These are phyloP conservation scores for Enteromius radiatus DNA, from an alignment of 2,797 vertebrate species.

Conservation along the genomic window DNA sequence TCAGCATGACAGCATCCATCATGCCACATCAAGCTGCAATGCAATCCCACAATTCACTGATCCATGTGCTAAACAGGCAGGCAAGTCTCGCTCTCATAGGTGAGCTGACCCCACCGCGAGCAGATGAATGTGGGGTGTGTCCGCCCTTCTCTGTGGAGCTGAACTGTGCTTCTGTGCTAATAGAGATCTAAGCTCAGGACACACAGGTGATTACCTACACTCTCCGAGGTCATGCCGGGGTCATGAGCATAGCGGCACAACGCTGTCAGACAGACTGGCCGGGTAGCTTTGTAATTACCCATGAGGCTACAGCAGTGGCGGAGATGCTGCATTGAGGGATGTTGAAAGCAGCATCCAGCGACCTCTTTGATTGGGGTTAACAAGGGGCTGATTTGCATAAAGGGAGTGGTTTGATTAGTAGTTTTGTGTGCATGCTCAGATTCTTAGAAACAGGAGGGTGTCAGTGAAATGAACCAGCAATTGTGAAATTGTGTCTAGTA, in stretches of 20 bases:
- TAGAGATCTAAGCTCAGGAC: conserved; percentile 46
- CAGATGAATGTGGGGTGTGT: conserved; percentile 43
- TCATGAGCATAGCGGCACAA: conserved; percentile 28
- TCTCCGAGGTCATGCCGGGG: conserved; percentile 40
- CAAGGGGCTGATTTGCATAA: conserved; percentile 78
- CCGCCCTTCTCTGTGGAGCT: conserved; percentile 36
- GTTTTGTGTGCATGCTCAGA: conserved; percentile 44
- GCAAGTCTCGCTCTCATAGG: conserved; percentile 24
- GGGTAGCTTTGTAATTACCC: conserved; percentile 50
- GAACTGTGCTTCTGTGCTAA: conserved; percentile 46
- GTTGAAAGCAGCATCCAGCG: conserved; percentile 54
- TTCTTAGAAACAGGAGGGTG: conserved; percentile 54
- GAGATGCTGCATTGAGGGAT: conserved; percentile 44
- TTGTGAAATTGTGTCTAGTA: neutral
- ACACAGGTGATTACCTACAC: conserved; percentile 56
- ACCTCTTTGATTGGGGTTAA: conserved; percentile 83
- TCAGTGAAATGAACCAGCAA: conserved; percentile 44
- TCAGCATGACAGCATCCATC: conserved; percentile 26
- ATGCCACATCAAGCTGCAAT: conserved; percentile 27
- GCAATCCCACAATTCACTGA: conserved; percentile 32
- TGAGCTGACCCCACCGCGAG: conserved; percentile 22
- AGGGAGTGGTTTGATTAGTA: conserved; percentile 61
- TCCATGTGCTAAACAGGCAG: conserved; percentile 40
- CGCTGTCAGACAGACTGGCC: conserved; percentile 19
- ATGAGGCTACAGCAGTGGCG: conserved; percentile 29